phyloP scores from a whole-genome alignment of 2,113 vertebrate species.

The Phasianus colchicus region DNA sequence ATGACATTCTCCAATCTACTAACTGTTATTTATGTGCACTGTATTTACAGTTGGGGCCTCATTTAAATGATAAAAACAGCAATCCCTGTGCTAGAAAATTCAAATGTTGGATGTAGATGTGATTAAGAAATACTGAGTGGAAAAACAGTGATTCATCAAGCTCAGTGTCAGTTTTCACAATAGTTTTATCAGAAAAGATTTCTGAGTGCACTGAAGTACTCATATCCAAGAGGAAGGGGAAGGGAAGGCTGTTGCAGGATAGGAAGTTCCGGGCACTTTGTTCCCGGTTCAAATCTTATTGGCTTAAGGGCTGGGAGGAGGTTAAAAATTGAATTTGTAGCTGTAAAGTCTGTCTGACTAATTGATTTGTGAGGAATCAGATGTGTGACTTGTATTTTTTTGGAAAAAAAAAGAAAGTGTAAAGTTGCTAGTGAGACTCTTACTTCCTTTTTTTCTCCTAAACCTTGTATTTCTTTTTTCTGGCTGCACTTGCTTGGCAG shows the following conservation, averaged over 20 bases:
- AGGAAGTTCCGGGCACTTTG: neutral
- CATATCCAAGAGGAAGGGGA: neutral
- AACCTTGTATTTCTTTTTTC: neutral
- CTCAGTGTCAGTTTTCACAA: neutral
- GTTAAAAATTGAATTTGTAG: neutral
- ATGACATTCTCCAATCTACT: neutral
- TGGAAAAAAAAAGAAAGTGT: neutral
- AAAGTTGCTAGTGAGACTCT: neutral
- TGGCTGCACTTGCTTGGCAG: neutral
- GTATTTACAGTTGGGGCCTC: accelerated
- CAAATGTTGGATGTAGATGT: neutral
- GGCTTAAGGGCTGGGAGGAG: neutral
- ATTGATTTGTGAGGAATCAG: neutral
- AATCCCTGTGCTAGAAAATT: neutral
- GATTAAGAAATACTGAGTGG: neutral
- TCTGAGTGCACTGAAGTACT: neutral
- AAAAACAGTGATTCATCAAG: neutral
- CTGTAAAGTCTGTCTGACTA: neutral
- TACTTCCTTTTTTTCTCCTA: neutral
- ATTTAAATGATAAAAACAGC: neutral
- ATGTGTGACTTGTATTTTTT: neutral
- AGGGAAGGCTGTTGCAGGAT: neutral
- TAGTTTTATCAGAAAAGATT: neutral
- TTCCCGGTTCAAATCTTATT: neutral
- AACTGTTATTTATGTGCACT: neutral